Conservation (phyloP, 2,888 invertebrate genomes). For the Operophtera brumata region DNA sequence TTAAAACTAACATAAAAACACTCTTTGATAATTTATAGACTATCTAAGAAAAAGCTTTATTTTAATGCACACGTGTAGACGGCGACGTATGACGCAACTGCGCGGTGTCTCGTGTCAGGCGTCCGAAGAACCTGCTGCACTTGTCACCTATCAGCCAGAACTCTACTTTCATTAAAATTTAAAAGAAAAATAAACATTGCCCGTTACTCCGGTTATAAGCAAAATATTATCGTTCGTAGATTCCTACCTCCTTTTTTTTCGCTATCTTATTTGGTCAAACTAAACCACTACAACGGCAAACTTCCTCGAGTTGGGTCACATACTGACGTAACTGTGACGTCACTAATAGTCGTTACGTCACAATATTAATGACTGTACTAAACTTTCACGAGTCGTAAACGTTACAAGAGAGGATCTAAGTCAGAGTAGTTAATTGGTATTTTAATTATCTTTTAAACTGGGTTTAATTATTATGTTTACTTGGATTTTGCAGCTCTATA, state of each 20-base stretch:
- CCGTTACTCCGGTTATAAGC: no score
- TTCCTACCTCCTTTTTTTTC: background rate
- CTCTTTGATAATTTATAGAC: no score
- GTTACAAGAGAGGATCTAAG: slow-evolving; percentile 2
- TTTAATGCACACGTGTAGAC: no score
- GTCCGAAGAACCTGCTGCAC: no score
- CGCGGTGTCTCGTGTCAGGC: no score
- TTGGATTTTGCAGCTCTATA: background rate
- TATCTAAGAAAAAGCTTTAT: no score
- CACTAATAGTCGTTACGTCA: background rate
- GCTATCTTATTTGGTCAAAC: background rate
- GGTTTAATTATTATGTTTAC: slow-evolving; percentile 9
- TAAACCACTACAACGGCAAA: background rate
- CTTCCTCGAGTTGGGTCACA: background rate
- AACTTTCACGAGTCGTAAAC: slow-evolving; percentile 9
- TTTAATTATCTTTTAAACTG: slow-evolving; percentile 19
- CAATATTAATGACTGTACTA: slow-evolving; percentile 2
- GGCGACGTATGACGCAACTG: no score
- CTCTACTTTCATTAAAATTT: no score
- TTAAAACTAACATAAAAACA: no score
- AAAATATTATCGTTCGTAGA: background rate
- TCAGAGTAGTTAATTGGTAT: slow-evolving; percentile 11
- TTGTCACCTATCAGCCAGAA: no score
- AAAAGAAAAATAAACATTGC: no score
- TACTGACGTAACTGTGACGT: background rate